Conservation (phyloP, 2,888 invertebrate genomes). For the Callyntrura sp. region DNA sequence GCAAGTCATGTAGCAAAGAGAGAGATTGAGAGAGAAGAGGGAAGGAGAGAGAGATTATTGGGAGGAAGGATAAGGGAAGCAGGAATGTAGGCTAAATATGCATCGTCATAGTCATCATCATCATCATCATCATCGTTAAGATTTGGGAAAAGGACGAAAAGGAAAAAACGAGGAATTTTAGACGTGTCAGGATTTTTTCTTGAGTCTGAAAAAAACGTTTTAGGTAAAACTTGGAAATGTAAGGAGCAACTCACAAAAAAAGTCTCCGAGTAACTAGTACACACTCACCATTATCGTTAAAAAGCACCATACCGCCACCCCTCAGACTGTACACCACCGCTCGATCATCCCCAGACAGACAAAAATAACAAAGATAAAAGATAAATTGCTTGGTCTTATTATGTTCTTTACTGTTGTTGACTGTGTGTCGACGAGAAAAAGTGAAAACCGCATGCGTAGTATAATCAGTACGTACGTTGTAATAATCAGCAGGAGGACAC, state of each 20-base stretch:
- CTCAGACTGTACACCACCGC: not conserved
- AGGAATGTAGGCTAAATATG: slow-evolving; percentile 43
- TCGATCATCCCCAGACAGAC: not conserved
- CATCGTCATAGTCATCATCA: not conserved
- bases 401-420: slow-evolving; percentile 11
- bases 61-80: slow-evolving; percentile 16
- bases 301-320: not conserved
- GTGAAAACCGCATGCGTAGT: slow-evolving; percentile 62
- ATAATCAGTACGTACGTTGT: not conserved
- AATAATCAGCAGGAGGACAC: slow-evolving; percentile 36
- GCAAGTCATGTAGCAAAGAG: not conserved
- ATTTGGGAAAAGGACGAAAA: not conserved
- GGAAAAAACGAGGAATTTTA: slow-evolving; percentile 13
- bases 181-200: not conserved
- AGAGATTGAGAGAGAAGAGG: no score
- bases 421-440: slow-evolving; percentile 43
- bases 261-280: not conserved
- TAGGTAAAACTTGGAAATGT: not conserved
- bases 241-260: not conserved
- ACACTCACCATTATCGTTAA: not conserved
- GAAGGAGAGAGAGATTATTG: not conserved
- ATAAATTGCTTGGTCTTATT: not conserved
- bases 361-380: not conserved
- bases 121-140: not conserved
- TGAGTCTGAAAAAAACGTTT: no score